Evolutionary conservation across 2,797 vertebrate species (phyloP), one percentile per base, ranked within the genome.

Genomic region (Brachyrhaphis roseni): DNA sequence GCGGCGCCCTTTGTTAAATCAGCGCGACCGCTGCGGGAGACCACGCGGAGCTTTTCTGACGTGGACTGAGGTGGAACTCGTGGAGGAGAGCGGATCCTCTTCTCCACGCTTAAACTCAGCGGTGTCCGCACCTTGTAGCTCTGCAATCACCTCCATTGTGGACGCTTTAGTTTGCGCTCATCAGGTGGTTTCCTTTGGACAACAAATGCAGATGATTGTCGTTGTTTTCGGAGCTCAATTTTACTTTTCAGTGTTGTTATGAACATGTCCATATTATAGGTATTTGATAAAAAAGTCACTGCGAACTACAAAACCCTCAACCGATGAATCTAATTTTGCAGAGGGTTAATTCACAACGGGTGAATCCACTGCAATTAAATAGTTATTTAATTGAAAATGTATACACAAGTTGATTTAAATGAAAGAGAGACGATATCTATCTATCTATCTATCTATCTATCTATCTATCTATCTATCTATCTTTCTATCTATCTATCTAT

Each of bases 1-100:
- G 84, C 86, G 84, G 83, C 82, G 82, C 73, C 91, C 78, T 84
- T 93, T 95, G 92, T 93, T 93, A 26, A 85, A 86, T 89, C 78
- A 83, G 75, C 82, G 84, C 85, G 85, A 86, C 89, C 78, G 77
- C 84, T 68, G 89, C 8, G 62, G 83, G 82, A 78, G 81, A 83
- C 77, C 79, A 73, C 75, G 82, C 47, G 31, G 82, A n/a, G 64
- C 76, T 79, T 74, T 64, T 66, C 84, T 39, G 62, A 83, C 78
- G 71, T 89, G 86, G 62, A 76, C 72, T 82, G 86, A 77, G 88
- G 74, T 39, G 64, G 46, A 78, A 75, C 77, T 75, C 64, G 23
- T 75, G 41, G 13, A 43, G 26, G 36, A 68, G 78, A 84, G 91
- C 62, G 85, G 81, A 81, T 78, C 84, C 76, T 57, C 76, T 72